Evolutionary conservation across 2,888 invertebrate species (phyloP).

Genomic region (Theretra japonica): DNA sequence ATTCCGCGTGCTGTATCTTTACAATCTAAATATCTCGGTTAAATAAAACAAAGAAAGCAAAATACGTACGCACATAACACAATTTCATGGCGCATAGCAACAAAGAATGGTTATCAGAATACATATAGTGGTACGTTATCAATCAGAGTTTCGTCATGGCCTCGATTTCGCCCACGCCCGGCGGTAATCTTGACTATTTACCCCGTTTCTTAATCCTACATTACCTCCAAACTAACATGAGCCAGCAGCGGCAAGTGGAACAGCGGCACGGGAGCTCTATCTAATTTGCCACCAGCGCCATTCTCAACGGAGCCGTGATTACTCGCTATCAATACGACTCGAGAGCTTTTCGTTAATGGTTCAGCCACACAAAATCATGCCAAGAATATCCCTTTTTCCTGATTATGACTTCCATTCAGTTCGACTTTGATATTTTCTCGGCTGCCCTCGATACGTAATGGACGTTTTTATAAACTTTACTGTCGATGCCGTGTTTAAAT

Average conservation of each 20-base stretch:
- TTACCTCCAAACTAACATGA: slow-evolving; percentile 55
- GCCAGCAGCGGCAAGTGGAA: slow-evolving; percentile 35
- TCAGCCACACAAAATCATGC: slow-evolving; percentile 47
- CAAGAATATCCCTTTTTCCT: slow-evolving; percentile 59
- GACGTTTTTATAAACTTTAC: slow-evolving; percentile 44
- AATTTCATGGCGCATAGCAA: slow-evolving; percentile 58
- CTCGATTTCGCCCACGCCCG: slow-evolving; percentile 76
- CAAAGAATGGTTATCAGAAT: slow-evolving; percentile 62
- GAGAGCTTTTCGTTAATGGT: slow-evolving; percentile 44
- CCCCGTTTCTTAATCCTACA: slow-evolving; percentile 75
- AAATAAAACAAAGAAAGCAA: slow-evolving; percentile 22
- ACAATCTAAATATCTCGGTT: background rate
- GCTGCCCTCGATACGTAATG: slow-evolving; percentile 50
- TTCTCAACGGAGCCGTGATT: slow-evolving; percentile 40
- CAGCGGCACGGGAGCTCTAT: slow-evolving; percentile 41
- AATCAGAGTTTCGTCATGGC: slow-evolving; percentile 79
- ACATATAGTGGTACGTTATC: slow-evolving; percentile 71
- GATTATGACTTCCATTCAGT: slow-evolving; percentile 53
- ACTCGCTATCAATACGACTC: slow-evolving; percentile 31
- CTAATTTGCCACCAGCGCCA: slow-evolving; percentile 44
- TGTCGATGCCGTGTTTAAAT: slow-evolving; percentile 42
- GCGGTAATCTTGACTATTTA: slow-evolving; percentile 74
- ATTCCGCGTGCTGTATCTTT: background rate
- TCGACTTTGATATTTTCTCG: slow-evolving; percentile 53
- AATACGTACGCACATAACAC: slow-evolving; percentile 30